Conservation (phyloP, 2,888 invertebrate genomes). For the Romanomermis culicivorax region DNA sequence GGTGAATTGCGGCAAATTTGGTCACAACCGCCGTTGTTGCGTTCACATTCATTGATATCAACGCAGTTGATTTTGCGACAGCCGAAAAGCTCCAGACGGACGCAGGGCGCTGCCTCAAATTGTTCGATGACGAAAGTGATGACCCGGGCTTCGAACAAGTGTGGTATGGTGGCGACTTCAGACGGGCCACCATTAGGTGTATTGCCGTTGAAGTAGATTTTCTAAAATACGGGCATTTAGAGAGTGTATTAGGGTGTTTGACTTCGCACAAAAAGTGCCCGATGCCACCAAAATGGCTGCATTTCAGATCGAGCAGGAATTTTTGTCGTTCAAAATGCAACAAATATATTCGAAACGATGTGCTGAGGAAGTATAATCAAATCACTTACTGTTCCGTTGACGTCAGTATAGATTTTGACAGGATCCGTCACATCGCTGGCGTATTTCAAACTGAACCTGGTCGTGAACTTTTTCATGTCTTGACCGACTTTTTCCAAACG, state of each 20-base stretch:
- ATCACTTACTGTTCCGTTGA: conserved; percentile 8
- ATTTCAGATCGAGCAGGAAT: too few species aligned
- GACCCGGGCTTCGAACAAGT: conserved; percentile 17
- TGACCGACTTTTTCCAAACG: conserved; percentile 16
- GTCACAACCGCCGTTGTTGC: conserved; percentile 26
- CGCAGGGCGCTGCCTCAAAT: conserved; percentile 19
- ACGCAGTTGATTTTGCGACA: conserved; percentile 19
- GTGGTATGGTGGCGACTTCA: conserved; percentile 14
- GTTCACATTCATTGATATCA: conserved; percentile 26
- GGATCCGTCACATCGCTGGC: conserved; percentile 8
- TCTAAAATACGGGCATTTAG: conserved; percentile 8
- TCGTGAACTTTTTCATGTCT: conserved; percentile 12
- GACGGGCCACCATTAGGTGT: conserved; percentile 7
- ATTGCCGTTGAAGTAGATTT: conserved; percentile 4
- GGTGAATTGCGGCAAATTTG: conserved; percentile 25
- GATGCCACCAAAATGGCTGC: too few species aligned
- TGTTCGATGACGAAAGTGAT: conserved; percentile 16
- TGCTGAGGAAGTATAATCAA: too few species aligned
- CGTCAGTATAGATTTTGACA: conserved; percentile 5
- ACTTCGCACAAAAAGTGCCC: neutral
- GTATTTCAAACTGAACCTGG: conserved; percentile 9
- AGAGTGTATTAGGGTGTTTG: neutral
- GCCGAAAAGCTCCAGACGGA: conserved; percentile 20
- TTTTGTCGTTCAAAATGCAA: too few species aligned
- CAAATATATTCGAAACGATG: too few species aligned